A percentile compares a stretch with the other conserved stretches of the same genome.
These are phyloP conservation scores for Phycodurus eques DNA, from an alignment of 2,113 vertebrate genomes.

Conservation along the genomic window DNA sequence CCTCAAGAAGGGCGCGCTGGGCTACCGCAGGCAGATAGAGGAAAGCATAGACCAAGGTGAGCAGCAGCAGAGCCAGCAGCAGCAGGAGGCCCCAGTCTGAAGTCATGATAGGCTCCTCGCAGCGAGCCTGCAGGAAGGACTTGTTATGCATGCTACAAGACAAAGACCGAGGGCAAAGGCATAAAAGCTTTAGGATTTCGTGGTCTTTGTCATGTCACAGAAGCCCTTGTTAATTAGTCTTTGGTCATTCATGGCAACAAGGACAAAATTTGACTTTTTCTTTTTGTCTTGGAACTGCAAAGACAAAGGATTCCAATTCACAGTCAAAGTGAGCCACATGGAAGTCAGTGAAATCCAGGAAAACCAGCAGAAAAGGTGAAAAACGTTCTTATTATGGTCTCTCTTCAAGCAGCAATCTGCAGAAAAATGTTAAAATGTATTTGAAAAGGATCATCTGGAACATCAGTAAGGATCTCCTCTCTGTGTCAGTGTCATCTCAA, in stretches of 20 bases:
- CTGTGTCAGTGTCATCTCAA: slow-evolving; percentile 18
- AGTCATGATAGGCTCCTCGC: slow-evolving; percentile 70
- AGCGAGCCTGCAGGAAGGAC: slow-evolving; percentile 76
- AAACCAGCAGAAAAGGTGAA: background rate
- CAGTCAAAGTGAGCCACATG: background rate
- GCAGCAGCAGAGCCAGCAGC: slow-evolving; percentile 69
- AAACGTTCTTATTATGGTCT: background rate
- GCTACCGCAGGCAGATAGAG: slow-evolving; percentile 72
- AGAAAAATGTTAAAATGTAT: background rate
- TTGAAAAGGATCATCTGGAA: background rate
- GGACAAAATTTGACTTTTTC: no score
- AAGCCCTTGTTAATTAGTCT: background rate
- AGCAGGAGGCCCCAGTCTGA: slow-evolving; percentile 74
- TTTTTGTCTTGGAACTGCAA: background rate
- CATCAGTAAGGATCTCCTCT: background rate
- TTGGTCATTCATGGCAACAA: background rate
- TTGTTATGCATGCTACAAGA: slow-evolving; percentile 45
- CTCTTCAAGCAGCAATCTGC: background rate
- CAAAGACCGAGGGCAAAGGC: background rate
- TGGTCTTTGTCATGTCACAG: background rate
- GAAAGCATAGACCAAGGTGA: slow-evolving; percentile 72
- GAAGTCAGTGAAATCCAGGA: slow-evolving; percentile 19
- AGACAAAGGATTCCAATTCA: background rate
- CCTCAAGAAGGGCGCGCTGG: slow-evolving; percentile 63
- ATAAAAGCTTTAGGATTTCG: background rate